phyloP scores from a whole-genome alignment of 2,113 vertebrate genomes.

The Speoplatyrhinus poulsoni region DNA sequence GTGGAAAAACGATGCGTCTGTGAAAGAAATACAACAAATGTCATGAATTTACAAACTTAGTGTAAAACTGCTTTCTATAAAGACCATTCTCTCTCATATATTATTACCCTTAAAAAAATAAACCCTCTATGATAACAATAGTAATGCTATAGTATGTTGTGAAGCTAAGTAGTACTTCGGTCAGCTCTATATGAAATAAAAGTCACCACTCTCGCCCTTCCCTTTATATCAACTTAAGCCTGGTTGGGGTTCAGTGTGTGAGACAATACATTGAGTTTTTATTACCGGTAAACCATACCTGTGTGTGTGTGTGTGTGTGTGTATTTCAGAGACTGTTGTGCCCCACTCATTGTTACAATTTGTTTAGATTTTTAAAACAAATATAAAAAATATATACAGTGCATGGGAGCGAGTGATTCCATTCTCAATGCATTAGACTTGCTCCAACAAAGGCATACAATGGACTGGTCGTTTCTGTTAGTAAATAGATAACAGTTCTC shows the following conservation, averaged over 20 bases:
- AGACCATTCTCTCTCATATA: constrained; percentile 78
- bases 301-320: background rate
- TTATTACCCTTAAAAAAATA: constrained; percentile 83
- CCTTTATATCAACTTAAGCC: constrained; percentile 62
- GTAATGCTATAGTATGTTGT: constrained; percentile 76
- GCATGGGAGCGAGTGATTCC: constrained; percentile 57
- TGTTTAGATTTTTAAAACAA: constrained; percentile 56
- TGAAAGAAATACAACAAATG: constrained; percentile 65
- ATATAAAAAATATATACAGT: constrained; percentile 50
- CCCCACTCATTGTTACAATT: constrained; percentile 41
- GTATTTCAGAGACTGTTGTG: constrained; percentile 26
- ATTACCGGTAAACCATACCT: constrained; percentile 19
- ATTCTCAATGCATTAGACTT: constrained; percentile 54
- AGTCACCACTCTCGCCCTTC: constrained; percentile 63
- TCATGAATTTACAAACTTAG: constrained; percentile 72
- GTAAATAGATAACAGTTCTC: constrained; percentile 34
- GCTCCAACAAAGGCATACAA: constrained; percentile 36
- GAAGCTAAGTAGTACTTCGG: constrained; percentile 77
- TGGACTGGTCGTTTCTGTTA: constrained; percentile 22
- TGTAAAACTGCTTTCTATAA: constrained; percentile 77
- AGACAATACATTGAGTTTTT: constrained; percentile 38
- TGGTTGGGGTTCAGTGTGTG: constrained; percentile 65
- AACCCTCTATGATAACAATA: constrained; percentile 80
- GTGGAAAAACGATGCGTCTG: constrained; percentile 54
- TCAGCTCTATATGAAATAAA: constrained; percentile 78